Evolutionary conservation across 2,797 vertebrate species (phyloP), one percentile per base, ranked within the genome.

Genomic region (Toxotes lorentzi): DNA sequence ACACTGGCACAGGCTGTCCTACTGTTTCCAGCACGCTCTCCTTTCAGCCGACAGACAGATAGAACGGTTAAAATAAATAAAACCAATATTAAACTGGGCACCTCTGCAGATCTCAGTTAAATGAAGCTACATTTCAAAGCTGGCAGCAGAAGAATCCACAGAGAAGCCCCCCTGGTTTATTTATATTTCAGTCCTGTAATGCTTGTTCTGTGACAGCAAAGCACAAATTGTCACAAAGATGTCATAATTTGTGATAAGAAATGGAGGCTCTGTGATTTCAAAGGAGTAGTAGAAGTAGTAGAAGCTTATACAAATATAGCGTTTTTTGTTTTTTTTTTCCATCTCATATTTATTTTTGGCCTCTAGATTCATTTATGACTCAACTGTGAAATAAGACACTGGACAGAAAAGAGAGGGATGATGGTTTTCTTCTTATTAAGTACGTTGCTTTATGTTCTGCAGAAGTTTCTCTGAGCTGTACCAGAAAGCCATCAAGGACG

Each of bases 391-490:
- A 60, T 23, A 2, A 73, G 30, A 56, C 24, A 19, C 68, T 35
- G 27, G 35, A 13, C 0, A 0, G 21, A 63, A 72, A 43, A 40
- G 32, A 48, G 21, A 65, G 43, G 10, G 2, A 17, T 13, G 40
- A 30, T 34, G 1, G 8, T 9, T 69, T 72, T 30, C 16, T 61
- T 76, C 43, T 47, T 43, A 43, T 53, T 23, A 6, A 59, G 2
- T 23, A 0, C 60, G 11, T 56, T 48, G 57, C 76, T 81, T 64
- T 45, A 1, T 79, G 41, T 23, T 71, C 63, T 82, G 9, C 89
- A 98, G 97, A 92, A 97, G 97, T 86, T 97, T 97, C 84, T 97
- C 96, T 0, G 97, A 98, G 93, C 93, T 98, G 27, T 98, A 98
- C 91, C 94, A 92, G 86, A 97, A 96, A 85, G 96, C 97, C 53